Evolutionary conservation across 2,797 vertebrate species (phyloP), one percentile per base, ranked within the genome.

Genomic region (Taenioides sp.): DNA sequence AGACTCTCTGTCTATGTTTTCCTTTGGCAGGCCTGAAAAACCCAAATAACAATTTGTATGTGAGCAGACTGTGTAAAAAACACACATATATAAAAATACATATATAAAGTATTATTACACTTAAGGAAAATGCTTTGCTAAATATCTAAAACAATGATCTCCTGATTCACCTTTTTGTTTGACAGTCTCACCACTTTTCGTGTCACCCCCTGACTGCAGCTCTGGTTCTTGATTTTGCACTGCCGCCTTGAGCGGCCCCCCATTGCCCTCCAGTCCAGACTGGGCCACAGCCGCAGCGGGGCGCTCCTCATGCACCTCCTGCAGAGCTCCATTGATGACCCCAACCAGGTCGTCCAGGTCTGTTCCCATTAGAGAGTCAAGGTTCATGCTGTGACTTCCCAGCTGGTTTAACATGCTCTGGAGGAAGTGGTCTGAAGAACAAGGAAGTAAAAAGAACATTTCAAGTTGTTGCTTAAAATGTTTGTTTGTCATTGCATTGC

Each of bases 361-460:
- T 69, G 80, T 74, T 5, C 92, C 91, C 84, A 90, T 94, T 83
- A 94, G 87, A 62, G 86, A 69, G 65, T 95, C 92, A 74, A 93
- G 81, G 9, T 92, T 90, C 47, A 95, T 78, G 28, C 92, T 93
- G 69, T 94, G 93, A 60, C 90, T 91, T 58, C 93, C 92, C 37
- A 97, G 88, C 79, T 95, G 93, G 73, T 92, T 95, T 81, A 96
- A 78, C 70, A 96, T 90, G 43, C 90, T 92, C 72, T 93, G 93
- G 78, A 97, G 90, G 72, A 95, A 92, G 1, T 65, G 84, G 71
- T 96, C 98, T 99, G 78, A 54, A 52, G 16, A 52, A 82, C 67
- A 68, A 27, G 63, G 47, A 66, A 52, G 22, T 3, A 61, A 10
- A 1, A 31, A 58, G 5, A 22, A 4, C 0, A 69, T 31, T 61